Evolutionary conservation across 2,797 vertebrate genomes (phyloP).

Genomic region (Thaleichthys pacificus): DNA sequence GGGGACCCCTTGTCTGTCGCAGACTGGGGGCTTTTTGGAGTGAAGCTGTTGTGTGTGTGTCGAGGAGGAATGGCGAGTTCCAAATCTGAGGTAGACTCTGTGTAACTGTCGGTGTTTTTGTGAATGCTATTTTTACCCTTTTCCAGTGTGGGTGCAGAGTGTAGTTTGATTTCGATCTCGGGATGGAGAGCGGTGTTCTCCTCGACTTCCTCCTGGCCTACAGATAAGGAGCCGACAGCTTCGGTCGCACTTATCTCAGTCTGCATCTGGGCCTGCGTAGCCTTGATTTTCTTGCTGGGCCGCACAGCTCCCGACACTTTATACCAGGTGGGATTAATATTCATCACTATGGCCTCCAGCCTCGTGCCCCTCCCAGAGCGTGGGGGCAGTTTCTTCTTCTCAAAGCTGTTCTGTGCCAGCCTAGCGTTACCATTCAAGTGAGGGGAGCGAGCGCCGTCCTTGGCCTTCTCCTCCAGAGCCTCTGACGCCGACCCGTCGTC

Average conservation of each 20-base stretch:
- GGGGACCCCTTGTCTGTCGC: slow-evolving; percentile 28
- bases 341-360: slow-evolving; percentile 76
- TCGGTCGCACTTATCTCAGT: slow-evolving; percentile 14
- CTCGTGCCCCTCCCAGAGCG: slow-evolving; percentile 69
- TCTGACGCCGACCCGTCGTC: slow-evolving; percentile 40
- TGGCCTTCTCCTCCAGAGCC: slow-evolving; percentile 37
- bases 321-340: slow-evolving; percentile 71
- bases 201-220: slow-evolving; percentile 19
- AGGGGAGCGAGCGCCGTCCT: slow-evolving; percentile 25
- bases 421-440: slow-evolving; percentile 58
- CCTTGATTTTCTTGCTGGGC: slow-evolving; percentile 48
- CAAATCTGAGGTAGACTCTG: slow-evolving; percentile 72
- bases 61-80: slow-evolving; percentile 47
- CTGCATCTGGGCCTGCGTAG: slow-evolving; percentile 32
- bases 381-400: slow-evolving; percentile 65
- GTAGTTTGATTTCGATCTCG: slow-evolving; percentile 36
- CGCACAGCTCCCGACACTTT: slow-evolving; percentile 61
- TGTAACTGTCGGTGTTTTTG: slow-evolving; percentile 45
- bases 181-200: slow-evolving; percentile 21
- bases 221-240: not conserved
- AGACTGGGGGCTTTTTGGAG: slow-evolving; percentile 8
- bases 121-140: slow-evolving; percentile 39
- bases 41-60: slow-evolving; percentile 25
- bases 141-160: slow-evolving; percentile 36
- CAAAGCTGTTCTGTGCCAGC: slow-evolving; percentile 49